Conservation (phyloP, 2,113 vertebrate species). For the Oryzias woworae region DNA sequence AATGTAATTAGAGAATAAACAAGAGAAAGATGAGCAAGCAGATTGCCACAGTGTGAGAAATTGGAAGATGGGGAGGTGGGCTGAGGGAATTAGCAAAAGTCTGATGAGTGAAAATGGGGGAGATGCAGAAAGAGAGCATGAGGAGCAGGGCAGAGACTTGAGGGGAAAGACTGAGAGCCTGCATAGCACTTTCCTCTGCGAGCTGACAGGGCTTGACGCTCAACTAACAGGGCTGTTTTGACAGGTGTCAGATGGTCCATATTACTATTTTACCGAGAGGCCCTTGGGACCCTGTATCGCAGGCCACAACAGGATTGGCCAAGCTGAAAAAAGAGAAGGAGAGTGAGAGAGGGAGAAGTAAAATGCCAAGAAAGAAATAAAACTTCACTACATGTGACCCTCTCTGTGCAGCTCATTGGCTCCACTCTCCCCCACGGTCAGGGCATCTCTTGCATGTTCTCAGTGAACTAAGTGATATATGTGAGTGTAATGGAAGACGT, state of each 20-base stretch:
- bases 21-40: conserved; percentile 25
- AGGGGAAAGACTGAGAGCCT: conserved; percentile 63
- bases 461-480: conserved; percentile 3
- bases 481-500: neutral
- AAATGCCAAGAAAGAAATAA: conserved; percentile 53
- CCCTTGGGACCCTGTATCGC: conserved; percentile 76
- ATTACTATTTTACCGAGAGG: conserved; percentile 76
- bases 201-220: conserved; percentile 80
- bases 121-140: conserved; percentile 21
- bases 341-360: conserved; percentile 52
- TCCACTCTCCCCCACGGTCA: conserved; percentile 55
- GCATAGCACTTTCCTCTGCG: conserved; percentile 71
- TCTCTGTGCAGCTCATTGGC: conserved; percentile 50
- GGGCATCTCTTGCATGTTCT: conserved; percentile 61
- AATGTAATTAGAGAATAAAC: conserved; percentile 9
- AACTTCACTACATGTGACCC: conserved; percentile 53
- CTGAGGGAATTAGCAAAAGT: conserved; percentile 34
- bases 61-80: conserved; percentile 20
- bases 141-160: conserved; percentile 31
- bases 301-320: conserved; percentile 72
- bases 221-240: conserved; percentile 82
- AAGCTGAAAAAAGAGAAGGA: conserved; percentile 60
- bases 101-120: conserved; percentile 13
- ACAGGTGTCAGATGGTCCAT: conserved; percentile 83
- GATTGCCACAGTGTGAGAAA: conserved; percentile 40